A percentile compares a stretch with the other conserved stretches of the same genome.
Evolutionary conservation across 2,797 vertebrate genomes (phyloP).

Genomic region (Lithobates sylvaticus): DNA sequence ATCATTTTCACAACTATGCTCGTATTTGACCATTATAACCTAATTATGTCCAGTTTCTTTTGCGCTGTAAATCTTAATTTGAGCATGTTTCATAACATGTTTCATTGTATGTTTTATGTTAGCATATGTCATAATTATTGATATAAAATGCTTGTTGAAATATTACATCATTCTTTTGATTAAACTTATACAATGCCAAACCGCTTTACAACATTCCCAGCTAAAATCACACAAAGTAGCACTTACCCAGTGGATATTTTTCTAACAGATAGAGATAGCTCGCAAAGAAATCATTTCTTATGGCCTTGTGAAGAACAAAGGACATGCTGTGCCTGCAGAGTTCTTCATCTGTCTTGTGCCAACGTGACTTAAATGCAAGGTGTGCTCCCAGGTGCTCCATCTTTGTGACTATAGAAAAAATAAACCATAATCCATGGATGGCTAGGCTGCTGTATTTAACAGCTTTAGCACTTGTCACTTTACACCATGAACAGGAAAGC

Average conservation of each 20-base stretch:
- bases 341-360: conserved; percentile 86
- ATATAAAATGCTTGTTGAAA: too few relatives aligned
- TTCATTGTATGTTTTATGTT: too few relatives aligned
- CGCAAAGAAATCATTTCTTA: conserved; percentile 92
- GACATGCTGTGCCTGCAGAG: conserved; percentile 95
- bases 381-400: conserved; percentile 85
- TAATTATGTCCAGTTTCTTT: too few relatives aligned
- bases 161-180: too few relatives aligned
- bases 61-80: too few relatives aligned
- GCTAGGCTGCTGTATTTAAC: conserved; percentile 59
- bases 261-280: conserved; percentile 94
- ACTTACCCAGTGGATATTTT: conserved; percentile 91
- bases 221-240: not conserved
- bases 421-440: conserved; percentile 49
- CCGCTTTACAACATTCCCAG: not conserved
- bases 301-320: conserved; percentile 87
- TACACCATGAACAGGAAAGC: conserved; percentile 72
- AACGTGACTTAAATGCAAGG: conserved; percentile 86
- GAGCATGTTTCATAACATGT: too few relatives aligned
- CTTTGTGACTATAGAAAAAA: conserved; percentile 16
- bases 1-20: too few relatives aligned
- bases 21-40: too few relatives aligned
- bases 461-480: conserved; percentile 70
- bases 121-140: too few relatives aligned
- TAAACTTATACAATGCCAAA: too few relatives aligned